These are phyloP conservation scores for Porites lutea DNA, from an alignment of 64 coral and sea anemone species.

Conservation along the genomic window DNA sequence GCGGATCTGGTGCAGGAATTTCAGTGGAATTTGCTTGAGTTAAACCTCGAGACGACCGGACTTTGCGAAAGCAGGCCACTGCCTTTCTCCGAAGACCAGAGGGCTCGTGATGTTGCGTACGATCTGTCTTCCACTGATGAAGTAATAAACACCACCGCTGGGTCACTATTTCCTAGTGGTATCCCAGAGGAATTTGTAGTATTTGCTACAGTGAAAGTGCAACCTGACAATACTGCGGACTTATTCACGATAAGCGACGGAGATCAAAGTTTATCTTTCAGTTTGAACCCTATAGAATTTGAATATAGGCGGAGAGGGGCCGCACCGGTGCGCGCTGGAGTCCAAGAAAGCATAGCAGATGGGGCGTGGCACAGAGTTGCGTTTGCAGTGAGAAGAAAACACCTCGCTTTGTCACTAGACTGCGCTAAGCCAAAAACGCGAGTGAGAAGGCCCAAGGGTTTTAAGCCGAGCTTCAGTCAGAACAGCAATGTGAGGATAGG, in stretches of 20 bases:
- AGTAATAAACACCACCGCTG: slow-evolving; percentile 21
- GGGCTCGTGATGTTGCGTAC: slow-evolving; percentile 37
- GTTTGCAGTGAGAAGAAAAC: slow-evolving; percentile 28
- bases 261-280: slow-evolving; percentile 58
- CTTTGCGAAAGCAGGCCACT: slow-evolving; percentile 29
- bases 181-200: slow-evolving; percentile 55
- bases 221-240: slow-evolving; percentile 39
- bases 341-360: slow-evolving; percentile 43
- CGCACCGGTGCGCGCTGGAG: background rate
- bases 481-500: slow-evolving; percentile 5
- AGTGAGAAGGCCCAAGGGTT: slow-evolving; percentile 1
- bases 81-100: slow-evolving; percentile 7
- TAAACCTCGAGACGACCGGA: slow-evolving; percentile 33
- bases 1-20: slow-evolving; percentile 40
- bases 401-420: slow-evolving; percentile 5
- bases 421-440: slow-evolving; percentile 8
- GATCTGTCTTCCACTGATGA: slow-evolving; percentile 6
- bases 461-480: slow-evolving; percentile 16
- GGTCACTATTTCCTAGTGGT: slow-evolving; percentile 33
- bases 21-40: slow-evolving; percentile 31
- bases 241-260: slow-evolving; percentile 52
- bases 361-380: slow-evolving; percentile 68
- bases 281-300: slow-evolving; percentile 62
- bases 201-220: slow-evolving; percentile 61
- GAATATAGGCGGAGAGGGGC: slow-evolving; percentile 47